These are phyloP conservation scores for Archocentrus centrarchus DNA, from an alignment of 2,113 vertebrate genomes.

Conservation along the genomic window DNA sequence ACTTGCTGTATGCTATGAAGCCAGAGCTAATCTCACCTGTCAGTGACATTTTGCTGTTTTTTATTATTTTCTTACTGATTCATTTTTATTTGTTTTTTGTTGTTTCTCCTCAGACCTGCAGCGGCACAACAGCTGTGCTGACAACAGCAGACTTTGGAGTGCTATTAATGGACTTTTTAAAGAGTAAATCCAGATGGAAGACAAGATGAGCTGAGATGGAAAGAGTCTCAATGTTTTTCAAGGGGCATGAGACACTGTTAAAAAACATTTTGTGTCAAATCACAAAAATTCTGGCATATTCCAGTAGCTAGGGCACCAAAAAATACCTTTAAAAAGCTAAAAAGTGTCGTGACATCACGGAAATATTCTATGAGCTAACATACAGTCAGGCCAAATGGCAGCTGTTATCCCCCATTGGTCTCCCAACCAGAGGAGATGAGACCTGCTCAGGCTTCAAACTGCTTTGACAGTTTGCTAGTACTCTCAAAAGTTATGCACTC, in stretches of 20 bases:
- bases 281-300: too few species aligned
- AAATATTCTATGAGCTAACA: too few species aligned
- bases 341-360: too few species aligned
- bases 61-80: neutral
- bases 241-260: constrained; percentile 4
- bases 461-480: too few species aligned
- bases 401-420: too few species aligned
- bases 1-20: neutral
- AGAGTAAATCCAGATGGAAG: constrained; percentile 64
- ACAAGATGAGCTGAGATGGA: constrained; percentile 31
- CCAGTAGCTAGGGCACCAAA: too few species aligned
- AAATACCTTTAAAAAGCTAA: too few species aligned
- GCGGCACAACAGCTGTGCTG: constrained; percentile 36
- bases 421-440: too few species aligned
- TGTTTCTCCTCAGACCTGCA: constrained; percentile 25
- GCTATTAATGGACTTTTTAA: neutral
- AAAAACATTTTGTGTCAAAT: too few species aligned
- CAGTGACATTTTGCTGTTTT: neutral
- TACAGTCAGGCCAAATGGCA: too few species aligned
- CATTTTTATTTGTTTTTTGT: rapidly evolving
- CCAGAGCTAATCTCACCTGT: neutral
- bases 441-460: too few species aligned
- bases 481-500: too few species aligned
- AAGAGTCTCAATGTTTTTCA: constrained; percentile 46
- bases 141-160: neutral